Evolutionary conservation across 2,888 invertebrate genomes (phyloP).

Genomic region (Eugnorisma glareosa): DNA sequence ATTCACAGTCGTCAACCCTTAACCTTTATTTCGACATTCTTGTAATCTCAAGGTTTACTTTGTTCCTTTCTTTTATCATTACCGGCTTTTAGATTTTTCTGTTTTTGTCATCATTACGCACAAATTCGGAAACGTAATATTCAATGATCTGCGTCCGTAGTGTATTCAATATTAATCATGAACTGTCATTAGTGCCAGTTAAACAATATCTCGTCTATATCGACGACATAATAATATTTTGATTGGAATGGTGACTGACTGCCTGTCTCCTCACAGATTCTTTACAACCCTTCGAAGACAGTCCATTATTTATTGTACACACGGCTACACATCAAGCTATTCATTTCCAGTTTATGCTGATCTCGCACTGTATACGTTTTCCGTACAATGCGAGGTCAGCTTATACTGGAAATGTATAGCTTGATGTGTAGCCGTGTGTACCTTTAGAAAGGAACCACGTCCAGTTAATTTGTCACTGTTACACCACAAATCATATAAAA

Average conservation of each 20-base stretch:
- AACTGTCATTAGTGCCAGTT: neutral
- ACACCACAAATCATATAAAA: neutral
- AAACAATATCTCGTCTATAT: neutral
- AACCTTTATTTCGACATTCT: neutral
- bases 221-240: constrained; percentile 14
- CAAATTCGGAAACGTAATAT: neutral
- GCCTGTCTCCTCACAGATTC: neutral
- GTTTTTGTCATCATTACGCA: neutral
- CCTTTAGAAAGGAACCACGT: neutral
- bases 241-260: neutral
- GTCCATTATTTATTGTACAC: neutral
- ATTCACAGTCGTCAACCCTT: no score
- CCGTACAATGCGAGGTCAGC: no score
- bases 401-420: no score
- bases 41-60: neutral
- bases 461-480: neutral
- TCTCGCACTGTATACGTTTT: no score
- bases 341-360: no score
- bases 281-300: neutral
- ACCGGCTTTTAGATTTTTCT: neutral
- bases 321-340: no score
- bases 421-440: no score
- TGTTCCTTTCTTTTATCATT: neutral
- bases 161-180: neutral
- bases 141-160: neutral